Conservation (phyloP, 2,888 invertebrate genomes). For the Embidobia sp. region DNA sequence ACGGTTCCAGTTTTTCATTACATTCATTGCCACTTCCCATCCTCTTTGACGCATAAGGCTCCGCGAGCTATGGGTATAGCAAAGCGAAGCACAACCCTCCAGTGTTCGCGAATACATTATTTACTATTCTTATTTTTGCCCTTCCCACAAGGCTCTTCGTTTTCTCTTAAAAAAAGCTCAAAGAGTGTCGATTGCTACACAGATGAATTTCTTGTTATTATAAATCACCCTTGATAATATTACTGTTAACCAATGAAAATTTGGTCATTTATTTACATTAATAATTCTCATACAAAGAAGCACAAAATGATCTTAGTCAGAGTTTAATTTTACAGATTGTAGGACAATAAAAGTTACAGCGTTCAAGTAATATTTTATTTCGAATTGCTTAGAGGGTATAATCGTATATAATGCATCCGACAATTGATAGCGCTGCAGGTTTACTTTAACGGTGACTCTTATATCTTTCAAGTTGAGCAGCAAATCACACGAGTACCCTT, state of each 20-base stretch:
- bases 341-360: too few relatives aligned
- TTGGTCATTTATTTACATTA: too few relatives aligned
- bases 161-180: conserved; percentile 26
- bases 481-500: conserved; percentile 62
- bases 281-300: too few relatives aligned
- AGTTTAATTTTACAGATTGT: too few relatives aligned
- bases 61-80: conserved; percentile 58
- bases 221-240: conserved; percentile 36
- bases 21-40: conserved; percentile 75
- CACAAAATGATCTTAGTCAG: too few relatives aligned
- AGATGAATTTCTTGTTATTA: conserved; percentile 33
- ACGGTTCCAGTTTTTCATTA: conserved; percentile 80
- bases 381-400: too few relatives aligned
- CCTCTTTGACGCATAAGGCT: conserved; percentile 64
- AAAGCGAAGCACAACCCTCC: conserved; percentile 60
- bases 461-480: conserved; percentile 60
- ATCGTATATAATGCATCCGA: too few relatives aligned
- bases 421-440: conserved; percentile 14
- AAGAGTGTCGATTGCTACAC: conserved; percentile 50
- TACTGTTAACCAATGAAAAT: too few relatives aligned
- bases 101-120: conserved; percentile 77
- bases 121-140: conserved; percentile 78
- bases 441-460: conserved; percentile 70
- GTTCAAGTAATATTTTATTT: too few relatives aligned
- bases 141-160: conserved; percentile 59